A percentile compares a stretch with the other conserved stretches of the same genome.
phyloP scores from a whole-genome alignment of 1,140 invertebrate genomes.

The Danaus melanippus region DNA sequence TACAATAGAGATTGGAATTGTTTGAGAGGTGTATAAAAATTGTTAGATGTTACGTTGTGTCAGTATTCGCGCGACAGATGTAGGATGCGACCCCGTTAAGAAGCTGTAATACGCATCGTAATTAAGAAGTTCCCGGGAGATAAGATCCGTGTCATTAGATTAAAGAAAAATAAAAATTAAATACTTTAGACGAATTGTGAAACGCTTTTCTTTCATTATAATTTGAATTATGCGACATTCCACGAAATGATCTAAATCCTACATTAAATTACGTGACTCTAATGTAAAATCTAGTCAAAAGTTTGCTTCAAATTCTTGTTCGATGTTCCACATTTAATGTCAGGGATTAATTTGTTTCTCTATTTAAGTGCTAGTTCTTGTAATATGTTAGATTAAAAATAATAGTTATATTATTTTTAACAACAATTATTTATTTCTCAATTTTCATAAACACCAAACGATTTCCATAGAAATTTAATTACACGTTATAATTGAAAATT shows the following conservation, averaged over 20 bases:
- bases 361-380: no score
- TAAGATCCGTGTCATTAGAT: slow-evolving; percentile 37
- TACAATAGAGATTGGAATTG: slow-evolving; percentile 30
- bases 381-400: no score
- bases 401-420: no score
- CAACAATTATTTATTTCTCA: not conserved
- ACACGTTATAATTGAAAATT: not conserved
- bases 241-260: not conserved
- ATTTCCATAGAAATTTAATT: not conserved
- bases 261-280: no score
- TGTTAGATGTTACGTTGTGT: slow-evolving; percentile 30
- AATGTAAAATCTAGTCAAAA: no score
- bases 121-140: slow-evolving; percentile 43
- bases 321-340: no score
- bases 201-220: no score
- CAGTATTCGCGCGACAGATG: slow-evolving; percentile 36
- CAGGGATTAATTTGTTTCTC: no score
- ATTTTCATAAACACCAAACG: not conserved
- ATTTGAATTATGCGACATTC: no score
- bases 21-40: slow-evolving; percentile 15
- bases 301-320: no score
- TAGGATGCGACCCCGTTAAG: slow-evolving; percentile 38
- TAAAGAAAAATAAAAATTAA: slow-evolving; percentile 29
- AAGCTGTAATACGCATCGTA: slow-evolving; percentile 30
- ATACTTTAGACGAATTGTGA: no score